These are phyloP conservation scores for Acheta domesticus DNA, from an alignment of 2,888 invertebrate species.

Conservation along the genomic window DNA sequence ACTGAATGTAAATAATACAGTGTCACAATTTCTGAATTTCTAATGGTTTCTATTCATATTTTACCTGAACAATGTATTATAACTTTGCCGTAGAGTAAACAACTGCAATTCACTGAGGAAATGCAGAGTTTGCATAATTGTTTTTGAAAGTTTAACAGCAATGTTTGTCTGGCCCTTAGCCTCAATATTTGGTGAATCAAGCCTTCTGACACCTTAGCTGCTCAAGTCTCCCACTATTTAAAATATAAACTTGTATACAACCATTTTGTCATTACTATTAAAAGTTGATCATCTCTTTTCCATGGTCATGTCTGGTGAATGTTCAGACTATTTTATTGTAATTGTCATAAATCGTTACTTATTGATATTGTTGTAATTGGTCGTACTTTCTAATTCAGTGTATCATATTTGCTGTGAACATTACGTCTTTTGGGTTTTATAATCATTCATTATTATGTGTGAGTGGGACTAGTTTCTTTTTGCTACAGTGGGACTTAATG, in stretches of 20 bases:
- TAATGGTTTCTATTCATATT: background rate
- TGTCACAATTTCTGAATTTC: background rate
- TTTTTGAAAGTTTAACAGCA: background rate
- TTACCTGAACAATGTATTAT: background rate
- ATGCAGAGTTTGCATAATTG: background rate
- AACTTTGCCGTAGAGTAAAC: background rate
- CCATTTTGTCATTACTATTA: background rate
- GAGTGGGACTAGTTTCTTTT: background rate
- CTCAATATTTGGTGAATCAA: background rate
- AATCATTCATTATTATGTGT: background rate
- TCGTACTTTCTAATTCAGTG: constrained; percentile 18
- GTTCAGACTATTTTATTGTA: constrained; percentile 18
- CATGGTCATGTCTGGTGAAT: background rate
- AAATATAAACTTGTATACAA: background rate
- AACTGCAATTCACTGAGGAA: no score
- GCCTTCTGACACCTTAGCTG: constrained; percentile 18
- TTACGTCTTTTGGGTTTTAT: background rate
- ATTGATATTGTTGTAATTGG: constrained; percentile 1
- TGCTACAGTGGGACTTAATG: background rate
- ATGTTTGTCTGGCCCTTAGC: constrained; percentile 8
- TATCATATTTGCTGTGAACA: constrained; percentile 1
- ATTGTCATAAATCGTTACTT: constrained; percentile 8
- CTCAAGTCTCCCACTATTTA: constrained; percentile 18
- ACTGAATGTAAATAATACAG: no score
- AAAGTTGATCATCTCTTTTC: background rate